Evolutionary conservation across 2,113 vertebrate genomes (phyloP).

Genomic region (Melierax canorus): DNA sequence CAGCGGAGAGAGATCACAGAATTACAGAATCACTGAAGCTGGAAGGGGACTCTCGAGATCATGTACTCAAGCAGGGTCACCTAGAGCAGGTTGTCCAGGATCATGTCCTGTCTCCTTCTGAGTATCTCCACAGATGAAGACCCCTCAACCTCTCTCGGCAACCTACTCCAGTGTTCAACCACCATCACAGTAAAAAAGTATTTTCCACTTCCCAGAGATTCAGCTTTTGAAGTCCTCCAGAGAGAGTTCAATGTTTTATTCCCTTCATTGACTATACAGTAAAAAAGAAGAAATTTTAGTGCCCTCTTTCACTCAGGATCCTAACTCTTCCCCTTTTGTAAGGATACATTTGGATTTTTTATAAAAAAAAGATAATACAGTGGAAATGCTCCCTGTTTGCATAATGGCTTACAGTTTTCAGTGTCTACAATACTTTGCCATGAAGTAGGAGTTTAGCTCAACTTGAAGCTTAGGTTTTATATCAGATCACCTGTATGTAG

Average conservation of each 20-base stretch:
- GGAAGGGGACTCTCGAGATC: background rate
- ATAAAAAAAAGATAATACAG: background rate
- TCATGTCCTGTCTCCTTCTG: background rate
- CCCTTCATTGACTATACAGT: background rate
- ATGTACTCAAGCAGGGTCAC: background rate
- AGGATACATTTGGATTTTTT: background rate
- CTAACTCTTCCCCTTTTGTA: background rate
- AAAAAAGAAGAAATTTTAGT: background rate
- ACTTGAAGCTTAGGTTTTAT: background rate
- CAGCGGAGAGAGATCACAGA: background rate
- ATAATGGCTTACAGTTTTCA: background rate
- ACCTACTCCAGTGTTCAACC: background rate
- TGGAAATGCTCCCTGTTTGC: background rate
- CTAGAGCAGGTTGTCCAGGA: background rate
- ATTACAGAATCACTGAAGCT: background rate
- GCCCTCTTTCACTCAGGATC: background rate
- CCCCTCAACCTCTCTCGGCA: background rate
- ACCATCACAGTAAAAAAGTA: background rate
- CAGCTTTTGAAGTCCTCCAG: background rate
- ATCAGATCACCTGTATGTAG: background rate
- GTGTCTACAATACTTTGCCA: background rate
- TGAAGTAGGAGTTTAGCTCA: background rate
- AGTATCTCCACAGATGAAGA: background rate
- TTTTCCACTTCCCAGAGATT: background rate
- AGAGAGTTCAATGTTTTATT: background rate